A percentile compares a stretch with the other conserved stretches of the same genome.
Evolutionary conservation across 2,888 invertebrate genomes (phyloP).

Genomic region (Melieria crassipennis): DNA sequence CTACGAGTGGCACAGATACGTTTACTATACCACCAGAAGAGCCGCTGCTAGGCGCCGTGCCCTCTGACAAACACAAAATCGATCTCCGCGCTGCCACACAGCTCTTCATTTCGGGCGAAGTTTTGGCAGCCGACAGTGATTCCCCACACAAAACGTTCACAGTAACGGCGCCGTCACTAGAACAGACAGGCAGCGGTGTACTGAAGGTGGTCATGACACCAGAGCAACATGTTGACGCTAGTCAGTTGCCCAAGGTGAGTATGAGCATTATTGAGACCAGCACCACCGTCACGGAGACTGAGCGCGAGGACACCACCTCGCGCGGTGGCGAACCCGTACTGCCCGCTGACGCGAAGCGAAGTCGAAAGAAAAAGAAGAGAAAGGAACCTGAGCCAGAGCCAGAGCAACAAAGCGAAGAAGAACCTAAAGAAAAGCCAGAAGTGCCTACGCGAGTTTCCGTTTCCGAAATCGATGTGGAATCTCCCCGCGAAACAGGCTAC

Average conservation of each 20-base stretch:
- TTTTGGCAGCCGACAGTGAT: conserved; percentile 43
- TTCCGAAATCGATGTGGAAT: conserved; percentile 56
- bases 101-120: conserved; percentile 61
- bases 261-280: conserved; percentile 61
- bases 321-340: conserved; percentile 57
- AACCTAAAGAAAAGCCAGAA: conserved; percentile 53
- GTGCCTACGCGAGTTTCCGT: conserved; percentile 32
- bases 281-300: conserved; percentile 24
- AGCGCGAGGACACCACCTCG: conserved; percentile 36
- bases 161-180: conserved; percentile 65
- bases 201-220: conserved; percentile 55
- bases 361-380: conserved; percentile 74
- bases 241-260: conserved; percentile 53
- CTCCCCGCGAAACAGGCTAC: conserved; percentile 72
- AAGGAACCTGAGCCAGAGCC: conserved; percentile 61
- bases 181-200: conserved; percentile 57
- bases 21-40: conserved; percentile 15
- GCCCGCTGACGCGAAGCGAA: conserved; percentile 68
- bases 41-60: neutral
- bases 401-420: conserved; percentile 39
- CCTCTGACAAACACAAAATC: conserved; percentile 38
- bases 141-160: conserved; percentile 54
- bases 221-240: conserved; percentile 18
- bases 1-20: conserved; percentile 7
- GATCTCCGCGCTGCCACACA: conserved; percentile 58